Evolutionary conservation across 1,140 invertebrate genomes (phyloP), one percentile per base, ranked within the genome.

Genomic region (Anoplolepis gracilipes): DNA sequence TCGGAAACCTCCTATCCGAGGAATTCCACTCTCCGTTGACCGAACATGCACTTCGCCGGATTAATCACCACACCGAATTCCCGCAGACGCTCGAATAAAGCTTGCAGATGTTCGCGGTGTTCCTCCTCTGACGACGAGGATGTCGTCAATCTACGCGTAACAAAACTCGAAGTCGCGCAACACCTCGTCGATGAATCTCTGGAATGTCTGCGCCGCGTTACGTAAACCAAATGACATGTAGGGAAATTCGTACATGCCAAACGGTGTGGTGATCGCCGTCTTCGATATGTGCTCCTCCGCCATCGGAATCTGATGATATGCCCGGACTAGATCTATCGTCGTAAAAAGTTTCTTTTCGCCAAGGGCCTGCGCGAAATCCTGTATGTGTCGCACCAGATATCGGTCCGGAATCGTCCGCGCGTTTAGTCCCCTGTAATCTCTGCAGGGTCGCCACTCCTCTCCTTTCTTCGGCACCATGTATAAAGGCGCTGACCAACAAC

Each of bases 401-500:
- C 25, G 8, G 13, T 61, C 57, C 0, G 57, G 25, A 4, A 61
- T n/a, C 10, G 57, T 61, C 3, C 57, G 0, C 3, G 22, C 25
- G 8, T 61, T 61, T 0, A 61, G 7, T 13, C 3, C 2, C 0
- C 57, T 22, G 25, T 61, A 61, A 10, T 61, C 57, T 1, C 25
- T 10, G 25, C 25, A 61, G 8, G 57, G 25, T 61, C 57, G 2
- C 57, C 57, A 30, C 0, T 7, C 93, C 97, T 97, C 90, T 97
- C 97, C 94, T 97, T 96, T 7, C 7, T 39, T 39, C 7, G 36
- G 36, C 5, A 39, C 36, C 36, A 39, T 39, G 7, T 39, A 7
- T 7, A 61, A 4, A 2, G 57, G 57, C 5, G 25, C 28, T 8
- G 57, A 11, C 96, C 92, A 97, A 97, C n/a, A 97, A 97, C 85